Percentiles rank a stretch among this genome's conserved stretches.
Evolutionary conservation across 2,113 vertebrate species (phyloP).

Genomic region (Euleptes europaea): DNA sequence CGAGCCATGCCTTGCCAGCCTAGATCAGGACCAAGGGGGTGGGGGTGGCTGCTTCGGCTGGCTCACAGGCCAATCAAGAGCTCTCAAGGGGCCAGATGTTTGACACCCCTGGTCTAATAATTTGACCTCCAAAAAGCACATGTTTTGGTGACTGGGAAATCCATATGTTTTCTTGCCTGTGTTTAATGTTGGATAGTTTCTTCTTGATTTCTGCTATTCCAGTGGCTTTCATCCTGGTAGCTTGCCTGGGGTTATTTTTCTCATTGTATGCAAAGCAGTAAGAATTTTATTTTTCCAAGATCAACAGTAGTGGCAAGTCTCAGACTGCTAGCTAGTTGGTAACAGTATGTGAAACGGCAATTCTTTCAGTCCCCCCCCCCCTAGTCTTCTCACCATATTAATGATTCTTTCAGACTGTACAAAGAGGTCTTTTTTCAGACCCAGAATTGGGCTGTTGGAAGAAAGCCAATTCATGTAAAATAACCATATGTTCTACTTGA

Average conservation of each 20-base stretch:
- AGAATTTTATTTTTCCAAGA: accelerated
- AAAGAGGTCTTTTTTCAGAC: background rate
- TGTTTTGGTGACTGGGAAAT: background rate
- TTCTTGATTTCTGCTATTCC: background rate
- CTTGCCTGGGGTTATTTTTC: background rate
- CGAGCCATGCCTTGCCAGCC: too few relatives aligned
- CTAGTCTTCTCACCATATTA: background rate
- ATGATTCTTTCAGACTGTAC: background rate
- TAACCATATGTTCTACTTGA: background rate
- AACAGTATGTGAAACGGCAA: background rate
- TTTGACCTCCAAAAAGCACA: background rate
- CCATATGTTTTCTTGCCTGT: background rate
- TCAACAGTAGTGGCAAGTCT: background rate
- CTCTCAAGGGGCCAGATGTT: too few relatives aligned
- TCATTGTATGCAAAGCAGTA: background rate
- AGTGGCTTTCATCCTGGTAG: background rate
- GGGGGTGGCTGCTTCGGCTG: too few relatives aligned
- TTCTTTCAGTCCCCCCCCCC: background rate
- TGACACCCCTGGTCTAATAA: too few relatives aligned
- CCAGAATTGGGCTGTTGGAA: background rate
- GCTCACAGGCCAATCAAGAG: too few relatives aligned
- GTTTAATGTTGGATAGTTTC: background rate
- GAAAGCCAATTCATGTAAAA: too few relatives aligned
- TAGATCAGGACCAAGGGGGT: too few relatives aligned
- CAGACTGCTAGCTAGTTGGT: background rate